Percentiles rank a stretch among this genome's conserved stretches.
These are phyloP conservation scores for Brachyhypopomus occidentalis DNA, from an alignment of 2,113 vertebrate species.

Conservation along the genomic window DNA sequence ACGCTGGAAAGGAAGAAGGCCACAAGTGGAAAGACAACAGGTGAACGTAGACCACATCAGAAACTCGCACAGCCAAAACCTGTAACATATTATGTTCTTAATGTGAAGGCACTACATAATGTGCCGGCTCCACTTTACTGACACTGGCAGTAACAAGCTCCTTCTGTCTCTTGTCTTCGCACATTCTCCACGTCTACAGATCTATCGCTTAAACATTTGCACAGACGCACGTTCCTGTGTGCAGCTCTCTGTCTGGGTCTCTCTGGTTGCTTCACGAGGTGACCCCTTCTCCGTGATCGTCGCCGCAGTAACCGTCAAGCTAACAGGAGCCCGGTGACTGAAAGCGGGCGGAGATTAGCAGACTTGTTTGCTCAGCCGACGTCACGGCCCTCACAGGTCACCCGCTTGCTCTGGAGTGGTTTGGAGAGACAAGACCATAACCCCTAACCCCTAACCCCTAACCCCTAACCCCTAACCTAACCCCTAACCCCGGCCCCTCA, in stretches of 20 bases:
- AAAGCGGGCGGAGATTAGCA: conserved; percentile 46
- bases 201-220: conserved; percentile 56
- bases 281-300: conserved; percentile 33
- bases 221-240: conserved; percentile 47
- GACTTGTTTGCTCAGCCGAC: conserved; percentile 44
- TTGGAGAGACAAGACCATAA: too few relatives aligned
- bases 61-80: too few relatives aligned
- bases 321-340: conserved; percentile 31
- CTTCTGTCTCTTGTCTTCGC: conserved; percentile 10
- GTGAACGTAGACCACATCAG: too few relatives aligned
- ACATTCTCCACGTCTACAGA: conserved; percentile 6
- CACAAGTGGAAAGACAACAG: too few relatives aligned
- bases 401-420: too few relatives aligned
- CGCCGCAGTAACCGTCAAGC: conserved; percentile 42
- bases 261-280: conserved; percentile 34
- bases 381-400: background rate
- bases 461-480: too few relatives aligned
- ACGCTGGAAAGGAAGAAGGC: too few relatives aligned
- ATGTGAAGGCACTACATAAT: too few relatives aligned
- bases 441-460: too few relatives aligned
- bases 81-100: too few relatives aligned
- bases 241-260: conserved; percentile 30
- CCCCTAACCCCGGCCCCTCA: too few relatives aligned
- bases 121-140: too few relatives aligned
- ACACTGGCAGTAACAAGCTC: background rate